Evolutionary conservation across 1,140 invertebrate genomes (phyloP).

Genomic region (Drosophila jambulina): DNA sequence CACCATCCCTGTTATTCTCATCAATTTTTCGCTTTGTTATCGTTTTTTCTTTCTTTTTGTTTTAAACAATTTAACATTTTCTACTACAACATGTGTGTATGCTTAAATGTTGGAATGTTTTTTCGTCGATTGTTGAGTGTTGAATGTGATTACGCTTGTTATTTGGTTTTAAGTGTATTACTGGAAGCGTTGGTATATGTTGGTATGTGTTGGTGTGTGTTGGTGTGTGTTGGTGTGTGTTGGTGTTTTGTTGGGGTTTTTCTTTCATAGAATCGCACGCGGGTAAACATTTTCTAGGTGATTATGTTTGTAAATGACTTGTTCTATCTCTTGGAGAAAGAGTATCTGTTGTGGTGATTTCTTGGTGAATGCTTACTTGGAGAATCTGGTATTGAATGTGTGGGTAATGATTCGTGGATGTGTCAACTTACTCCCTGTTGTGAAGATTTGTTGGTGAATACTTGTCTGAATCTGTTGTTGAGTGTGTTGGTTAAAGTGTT

Average conservation of each 20-base stretch:
- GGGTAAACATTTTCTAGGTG: background rate
- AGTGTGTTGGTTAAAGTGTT: background rate
- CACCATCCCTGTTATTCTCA: constrained; percentile 26
- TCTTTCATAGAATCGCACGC: too few species aligned
- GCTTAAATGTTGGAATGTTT: constrained; percentile 16
- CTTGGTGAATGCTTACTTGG: background rate
- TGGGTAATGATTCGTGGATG: background rate
- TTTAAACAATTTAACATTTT: constrained; percentile 69
- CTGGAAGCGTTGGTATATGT: too few species aligned
- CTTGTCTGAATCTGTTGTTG: background rate
- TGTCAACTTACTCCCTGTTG: background rate
- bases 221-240: constrained; percentile 1
- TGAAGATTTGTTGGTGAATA: background rate
- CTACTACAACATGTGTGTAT: constrained; percentile 54
- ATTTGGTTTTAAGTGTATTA: background rate
- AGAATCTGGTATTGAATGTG: background rate
- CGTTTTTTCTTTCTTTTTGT: constrained; percentile 25
- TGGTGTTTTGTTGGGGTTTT: background rate
- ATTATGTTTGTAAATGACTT: background rate
- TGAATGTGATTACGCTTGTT: background rate
- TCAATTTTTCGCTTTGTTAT: background rate
- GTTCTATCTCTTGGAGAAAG: background rate
- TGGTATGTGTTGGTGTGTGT: constrained; percentile 4
- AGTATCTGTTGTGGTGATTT: background rate
- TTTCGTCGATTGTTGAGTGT: background rate